Base-by-base conservation (phyloP, 53 echinoderm and acorn worm genomes). In the Astropecten irregularis region DNA sequence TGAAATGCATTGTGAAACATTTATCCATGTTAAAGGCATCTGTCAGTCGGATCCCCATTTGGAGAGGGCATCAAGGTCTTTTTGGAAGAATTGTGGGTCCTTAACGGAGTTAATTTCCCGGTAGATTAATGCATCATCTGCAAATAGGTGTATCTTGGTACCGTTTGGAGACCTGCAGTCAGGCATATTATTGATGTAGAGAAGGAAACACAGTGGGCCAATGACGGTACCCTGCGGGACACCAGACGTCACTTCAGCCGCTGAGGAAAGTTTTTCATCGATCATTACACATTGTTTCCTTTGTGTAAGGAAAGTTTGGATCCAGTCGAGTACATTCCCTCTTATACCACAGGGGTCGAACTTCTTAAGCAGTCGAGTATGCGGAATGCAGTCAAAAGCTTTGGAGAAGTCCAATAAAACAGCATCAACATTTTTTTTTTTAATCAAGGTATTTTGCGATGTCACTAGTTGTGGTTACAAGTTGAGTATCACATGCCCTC, bases 401-500 rank as follows among this genome's bases (percentile, higher is more conserved):
- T n/a, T n/a, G n/a, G n/a, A n/a, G n/a, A n/a, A n/a, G n/a, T n/a
- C n/a, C n/a, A n/a, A n/a, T n/a, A n/a, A n/a, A n/a, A n/a, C n/a
- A n/a, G n/a, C n/a, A n/a, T n/a, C n/a, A n/a, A n/a, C n/a, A n/a
- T n/a, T n/a, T n/a, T n/a, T n/a, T n/a, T n/a, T n/a, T n/a, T n/a
- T n/a, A n/a, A n/a, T n/a, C n/a, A n/a, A n/a, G n/a, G n/a, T n/a
- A n/a, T n/a, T n/a, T n/a, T n/a, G n/a, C n/a, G n/a, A n/a, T n/a
- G n/a, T n/a, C n/a, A n/a, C 11, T 20, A 16, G 3, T 16, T 16
- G 46, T 44, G 7, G 47, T 30, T 28, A 44, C 18, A 22, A 70
- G 47, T 46, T 70, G 71, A 19, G 71, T 21, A 22, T 70, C 71
- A 70, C 71, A 70, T 10, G 22, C 46, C 16, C 71, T 44, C 5